Evolutionary conservation across 1,140 invertebrate genomes (phyloP).

Genomic region (Papilio dardanus): DNA sequence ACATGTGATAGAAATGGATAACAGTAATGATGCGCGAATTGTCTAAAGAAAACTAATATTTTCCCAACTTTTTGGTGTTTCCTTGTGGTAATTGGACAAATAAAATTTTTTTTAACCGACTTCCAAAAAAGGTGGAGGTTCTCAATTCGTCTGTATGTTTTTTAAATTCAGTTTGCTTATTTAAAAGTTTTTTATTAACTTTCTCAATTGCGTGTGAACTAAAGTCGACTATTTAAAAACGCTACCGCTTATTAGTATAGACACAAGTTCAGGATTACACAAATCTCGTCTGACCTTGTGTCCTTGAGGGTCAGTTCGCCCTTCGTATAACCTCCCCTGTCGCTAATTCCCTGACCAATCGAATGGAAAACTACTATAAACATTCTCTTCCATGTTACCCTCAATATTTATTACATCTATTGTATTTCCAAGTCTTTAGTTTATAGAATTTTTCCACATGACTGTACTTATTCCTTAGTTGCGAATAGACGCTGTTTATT

Average conservation of each 20-base stretch:
- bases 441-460: not conserved
- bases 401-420: not conserved
- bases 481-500: not conserved
- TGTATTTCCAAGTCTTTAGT: not conserved
- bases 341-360: not conserved
- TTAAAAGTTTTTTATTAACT: not conserved
- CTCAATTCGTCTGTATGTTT: too few species aligned
- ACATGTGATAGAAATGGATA: too few species aligned
- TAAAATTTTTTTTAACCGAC: too few species aligned
- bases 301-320: constrained; percentile 27
- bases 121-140: too few species aligned
- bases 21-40: too few species aligned
- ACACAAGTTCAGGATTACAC: not conserved
- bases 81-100: too few species aligned
- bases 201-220: not conserved
- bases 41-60: too few species aligned
- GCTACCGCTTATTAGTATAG: constrained; percentile 20
- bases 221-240: not conserved
- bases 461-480: not conserved
- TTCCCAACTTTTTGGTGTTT: too few species aligned
- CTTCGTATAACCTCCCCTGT: constrained; percentile 5
- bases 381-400: not conserved
- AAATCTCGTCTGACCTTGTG: constrained; percentile 30
- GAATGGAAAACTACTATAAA: not conserved
- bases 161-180: not conserved